These are phyloP conservation scores for Vollenhovia emeryi DNA, from an alignment of 1,140 invertebrate genomes.

Conservation along the genomic window DNA sequence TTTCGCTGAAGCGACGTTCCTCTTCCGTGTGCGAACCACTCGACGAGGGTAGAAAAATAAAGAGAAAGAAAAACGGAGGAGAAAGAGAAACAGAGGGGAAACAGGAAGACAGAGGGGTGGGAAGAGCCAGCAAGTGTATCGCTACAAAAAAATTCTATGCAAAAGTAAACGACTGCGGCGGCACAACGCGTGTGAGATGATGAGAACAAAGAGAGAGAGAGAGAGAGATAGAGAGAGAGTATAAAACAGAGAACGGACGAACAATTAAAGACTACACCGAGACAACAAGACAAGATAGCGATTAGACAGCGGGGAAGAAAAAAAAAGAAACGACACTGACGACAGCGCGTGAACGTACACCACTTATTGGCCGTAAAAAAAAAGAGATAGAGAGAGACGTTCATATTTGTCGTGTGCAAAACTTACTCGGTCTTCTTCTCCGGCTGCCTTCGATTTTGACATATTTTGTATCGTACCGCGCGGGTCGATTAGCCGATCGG, in stretches of 20 bases:
- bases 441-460: constrained; percentile 83
- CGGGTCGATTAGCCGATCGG: constrained; percentile 78
- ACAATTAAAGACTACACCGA: constrained; percentile 55
- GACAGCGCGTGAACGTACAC: constrained; percentile 43
- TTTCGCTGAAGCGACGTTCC: background rate
- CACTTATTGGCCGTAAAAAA: constrained; percentile 36
- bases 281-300: constrained; percentile 60
- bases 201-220: constrained; percentile 43
- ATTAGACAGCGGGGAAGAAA: constrained; percentile 60
- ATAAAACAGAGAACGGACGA: constrained; percentile 50
- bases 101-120: constrained; percentile 22
- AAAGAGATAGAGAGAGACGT: constrained; percentile 41
- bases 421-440: constrained; percentile 86
- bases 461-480: constrained; percentile 82
- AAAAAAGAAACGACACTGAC: constrained; percentile 35
- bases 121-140: constrained; percentile 34
- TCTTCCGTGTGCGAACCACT: background rate
- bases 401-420: constrained; percentile 58
- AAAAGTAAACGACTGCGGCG: constrained; percentile 40
- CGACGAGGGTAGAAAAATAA: background rate
- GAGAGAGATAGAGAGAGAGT: background rate
- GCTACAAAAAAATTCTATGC: constrained; percentile 40
- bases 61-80: constrained; percentile 28
- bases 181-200: constrained; percentile 50
- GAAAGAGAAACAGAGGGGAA: background rate